Conservation (phyloP, 2,888 invertebrate genomes). For the Pemphredon lugubris region DNA sequence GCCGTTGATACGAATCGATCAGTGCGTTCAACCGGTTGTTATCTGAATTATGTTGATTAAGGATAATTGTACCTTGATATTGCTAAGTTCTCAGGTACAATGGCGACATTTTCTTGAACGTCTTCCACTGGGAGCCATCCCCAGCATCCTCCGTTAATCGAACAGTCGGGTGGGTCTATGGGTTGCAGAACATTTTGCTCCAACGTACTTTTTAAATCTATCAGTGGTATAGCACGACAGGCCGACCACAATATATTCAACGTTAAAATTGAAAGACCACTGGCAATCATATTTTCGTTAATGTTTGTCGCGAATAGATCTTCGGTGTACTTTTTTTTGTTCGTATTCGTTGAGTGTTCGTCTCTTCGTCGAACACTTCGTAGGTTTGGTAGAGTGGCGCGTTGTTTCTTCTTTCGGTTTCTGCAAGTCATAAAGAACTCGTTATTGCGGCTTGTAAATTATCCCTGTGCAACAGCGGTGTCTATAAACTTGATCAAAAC, state of each 20-base stretch:
- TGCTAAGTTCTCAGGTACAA: conserved; percentile 36
- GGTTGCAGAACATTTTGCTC: conserved; percentile 38
- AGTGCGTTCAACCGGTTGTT: too few relatives aligned
- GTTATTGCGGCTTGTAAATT: not conserved
- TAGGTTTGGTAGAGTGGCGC: conserved; percentile 23
- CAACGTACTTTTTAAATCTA: conserved; percentile 26
- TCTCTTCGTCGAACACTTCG: conserved; percentile 31
- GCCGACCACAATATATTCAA: conserved; percentile 27
- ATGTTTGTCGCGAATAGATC: not conserved
- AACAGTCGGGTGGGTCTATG: conserved; percentile 62
- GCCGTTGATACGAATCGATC: too few relatives aligned
- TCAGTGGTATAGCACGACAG: conserved; percentile 43
- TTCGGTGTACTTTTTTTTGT: conserved; percentile 23
- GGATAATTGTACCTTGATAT: conserved; percentile 21
- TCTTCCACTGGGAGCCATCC: conserved; percentile 62
- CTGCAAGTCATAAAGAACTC: conserved; percentile 26
- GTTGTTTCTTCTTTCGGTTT: conserved; percentile 21
- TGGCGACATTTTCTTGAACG: conserved; percentile 29
- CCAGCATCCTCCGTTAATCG: conserved; percentile 67
- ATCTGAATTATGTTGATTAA: not conserved
- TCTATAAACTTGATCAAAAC: conserved; percentile 16
- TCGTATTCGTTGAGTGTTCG: conserved; percentile 35
- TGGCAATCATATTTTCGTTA: not conserved
- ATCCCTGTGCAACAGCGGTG: not conserved
- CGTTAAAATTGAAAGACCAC: not conserved